Percentiles rank a stretch among this genome's conserved stretches.
Conservation (phyloP, 2,113 vertebrate genomes). For the Bufo gargarizans region DNA sequence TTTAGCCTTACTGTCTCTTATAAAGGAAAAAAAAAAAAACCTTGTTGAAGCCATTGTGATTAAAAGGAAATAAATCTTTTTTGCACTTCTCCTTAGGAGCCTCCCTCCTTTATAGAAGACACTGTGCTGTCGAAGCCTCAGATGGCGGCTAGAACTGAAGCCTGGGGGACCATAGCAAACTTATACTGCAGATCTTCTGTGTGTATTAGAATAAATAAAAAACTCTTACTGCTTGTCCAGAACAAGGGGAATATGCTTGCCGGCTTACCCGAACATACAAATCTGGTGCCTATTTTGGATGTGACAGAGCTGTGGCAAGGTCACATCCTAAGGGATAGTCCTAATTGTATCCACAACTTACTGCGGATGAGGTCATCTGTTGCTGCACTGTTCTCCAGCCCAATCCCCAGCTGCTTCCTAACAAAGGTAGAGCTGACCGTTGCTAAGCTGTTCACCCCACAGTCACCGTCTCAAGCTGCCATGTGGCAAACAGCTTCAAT, state of each 20-base stretch:
- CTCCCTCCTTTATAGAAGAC: background rate
- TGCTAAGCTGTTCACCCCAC: constrained; percentile 33
- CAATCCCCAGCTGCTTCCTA: constrained; percentile 46
- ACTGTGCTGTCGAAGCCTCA: background rate
- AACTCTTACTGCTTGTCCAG: constrained; percentile 5
- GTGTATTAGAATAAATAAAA: background rate
- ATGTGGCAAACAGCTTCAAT: constrained; percentile 43
- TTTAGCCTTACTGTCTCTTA: background rate
- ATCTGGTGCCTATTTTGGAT: constrained; percentile 44
- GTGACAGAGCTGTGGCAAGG: constrained; percentile 46
- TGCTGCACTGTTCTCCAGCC: constrained; percentile 44
- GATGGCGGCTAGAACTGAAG: constrained; percentile 2
- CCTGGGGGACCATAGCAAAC: background rate
- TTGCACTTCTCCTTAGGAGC: background rate
- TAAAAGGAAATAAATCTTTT: constrained; percentile 16
- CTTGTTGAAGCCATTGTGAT: background rate
- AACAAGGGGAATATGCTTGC: constrained; percentile 10
- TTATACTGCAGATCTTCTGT: constrained; percentile 9
- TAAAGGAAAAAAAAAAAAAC: background rate
- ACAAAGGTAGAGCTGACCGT: constrained; percentile 43
- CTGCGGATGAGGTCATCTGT: constrained; percentile 45
- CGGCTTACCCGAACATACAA: constrained; percentile 42
- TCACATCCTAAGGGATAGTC: constrained; percentile 47
- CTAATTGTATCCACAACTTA: constrained; percentile 50
- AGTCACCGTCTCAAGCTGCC: constrained; percentile 44